These are phyloP conservation scores for Seriola dumerili DNA, from an alignment of 2,113 vertebrate species.

Conservation along the genomic window DNA sequence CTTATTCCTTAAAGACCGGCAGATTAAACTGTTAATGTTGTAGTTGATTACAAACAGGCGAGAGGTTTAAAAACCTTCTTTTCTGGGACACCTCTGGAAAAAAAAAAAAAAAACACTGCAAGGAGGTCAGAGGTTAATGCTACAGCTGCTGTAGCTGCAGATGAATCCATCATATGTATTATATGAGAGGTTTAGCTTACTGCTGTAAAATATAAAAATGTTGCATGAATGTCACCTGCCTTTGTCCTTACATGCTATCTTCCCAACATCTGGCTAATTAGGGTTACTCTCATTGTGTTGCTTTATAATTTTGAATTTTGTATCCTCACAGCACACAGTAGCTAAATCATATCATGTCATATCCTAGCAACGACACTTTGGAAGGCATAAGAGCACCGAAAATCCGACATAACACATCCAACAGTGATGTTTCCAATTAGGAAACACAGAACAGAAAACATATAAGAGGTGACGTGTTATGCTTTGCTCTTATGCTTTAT, in stretches of 20 bases:
- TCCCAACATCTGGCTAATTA: constrained; percentile 26
- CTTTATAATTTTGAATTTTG: constrained; percentile 12
- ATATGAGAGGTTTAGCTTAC: neutral
- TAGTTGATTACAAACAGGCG: constrained; percentile 47
- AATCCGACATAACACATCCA: constrained; percentile 6
- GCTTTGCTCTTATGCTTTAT: neutral
- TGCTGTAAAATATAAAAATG: constrained; percentile 1
- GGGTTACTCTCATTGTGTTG: neutral
- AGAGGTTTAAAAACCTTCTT: constrained; percentile 39
- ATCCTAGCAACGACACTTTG: neutral
- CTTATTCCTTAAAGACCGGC: constrained; percentile 51
- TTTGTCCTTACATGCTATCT: constrained; percentile 23
- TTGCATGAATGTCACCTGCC: neutral
- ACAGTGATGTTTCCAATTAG: neutral
- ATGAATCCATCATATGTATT: constrained; percentile 7
- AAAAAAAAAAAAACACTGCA: neutral
- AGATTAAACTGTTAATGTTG: constrained; percentile 69
- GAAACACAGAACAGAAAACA: neutral
- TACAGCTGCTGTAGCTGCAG: constrained; percentile 3
- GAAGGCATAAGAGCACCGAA: neutral
- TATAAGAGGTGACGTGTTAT: neutral
- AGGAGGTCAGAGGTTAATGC: constrained; percentile 52
- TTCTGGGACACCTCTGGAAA: constrained; percentile 35
- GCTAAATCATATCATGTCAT: constrained; percentile 17
- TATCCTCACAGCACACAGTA: neutral